Base-by-base conservation (phyloP, 2,113 vertebrate species). In the Antechinus flavipes region DNA sequence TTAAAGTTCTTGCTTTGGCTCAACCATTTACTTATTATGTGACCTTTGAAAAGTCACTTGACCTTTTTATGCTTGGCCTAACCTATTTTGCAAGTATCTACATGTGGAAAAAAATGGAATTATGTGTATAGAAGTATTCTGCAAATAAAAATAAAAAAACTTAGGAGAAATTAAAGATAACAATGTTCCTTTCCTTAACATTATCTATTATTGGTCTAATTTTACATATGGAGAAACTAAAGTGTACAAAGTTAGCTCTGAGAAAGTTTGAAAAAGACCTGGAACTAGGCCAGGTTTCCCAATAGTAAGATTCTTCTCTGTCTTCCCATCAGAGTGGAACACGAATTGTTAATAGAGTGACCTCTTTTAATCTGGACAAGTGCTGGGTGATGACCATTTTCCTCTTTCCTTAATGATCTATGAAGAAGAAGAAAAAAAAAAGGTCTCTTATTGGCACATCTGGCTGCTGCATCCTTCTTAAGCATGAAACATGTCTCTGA, bases 351-450 rank as follows among this genome's bases (percentile, higher is more conserved):
- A 19, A 25, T 22, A 50, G 7, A 54, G 0, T 2, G 0, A 49
- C 42, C 56, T 58, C 53, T 54, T 55, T n/a, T 27, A 30, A 11
- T 50, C 53, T 27, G 61, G 61, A 12, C 12, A 68, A 68, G 27
- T 68, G 27, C 61, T 35, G 11, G 0, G 1, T 55, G 27, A 0
- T 6, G n/a, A 90, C 19, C 1, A 0, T 1, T 0, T 53, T 11
- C n/a, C 27, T n/a, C 54, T 25, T 93, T 50, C 8, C 35, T 84
- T 84, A 8, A 42, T 84, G 19, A 22, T 6, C n/a, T 84, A 84
- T 22, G 16, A 68, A 68, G 16, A 68, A 68, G 35, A 68, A 19
- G n/a, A 23, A 23, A 23, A 84, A 42, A 22, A 84, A 76, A 16
- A 5, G 23, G 35, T 6, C 35, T 22, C 42, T 84, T 84, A 6